phyloP scores from a whole-genome alignment of 92 coral and sea anemone species.

The Phenganax stokvisi region DNA sequence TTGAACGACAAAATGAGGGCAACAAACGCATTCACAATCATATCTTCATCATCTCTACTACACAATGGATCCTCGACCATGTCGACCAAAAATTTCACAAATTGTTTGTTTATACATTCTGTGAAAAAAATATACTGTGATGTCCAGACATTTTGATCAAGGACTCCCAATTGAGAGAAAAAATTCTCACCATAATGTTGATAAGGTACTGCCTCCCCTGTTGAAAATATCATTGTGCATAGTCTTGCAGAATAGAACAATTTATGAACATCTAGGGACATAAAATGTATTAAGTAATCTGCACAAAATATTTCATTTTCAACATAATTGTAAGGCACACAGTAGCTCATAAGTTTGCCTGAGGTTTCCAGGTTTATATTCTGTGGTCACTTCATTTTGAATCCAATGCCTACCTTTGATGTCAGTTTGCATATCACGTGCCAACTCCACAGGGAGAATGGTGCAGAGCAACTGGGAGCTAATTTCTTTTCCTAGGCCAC shows the following conservation, averaged over 20 bases:
- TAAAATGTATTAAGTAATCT: not conserved
- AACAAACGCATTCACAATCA: conserved; percentile 60
- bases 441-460: conserved; percentile 84
- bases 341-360: too few relatives aligned
- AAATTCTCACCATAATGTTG: conserved; percentile 65
- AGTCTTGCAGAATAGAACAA: conserved; percentile 63
- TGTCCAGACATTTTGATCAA: not conserved
- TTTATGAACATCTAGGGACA: conserved; percentile 53
- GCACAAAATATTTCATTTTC: too few relatives aligned
- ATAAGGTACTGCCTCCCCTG: conserved; percentile 81
- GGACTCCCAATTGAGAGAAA: not conserved
- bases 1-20: conserved; percentile 75
- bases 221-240: conserved; percentile 81
- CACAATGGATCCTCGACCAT: conserved; percentile 59
- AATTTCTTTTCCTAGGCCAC: conserved; percentile 74
- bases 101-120: conserved; percentile 71
- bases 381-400: not conserved
- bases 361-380: too few relatives aligned
- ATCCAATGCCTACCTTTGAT: conserved; percentile 46
- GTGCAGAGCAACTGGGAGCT: conserved; percentile 73
- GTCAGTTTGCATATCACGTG: conserved; percentile 68
- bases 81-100: conserved; percentile 59
- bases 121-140: not conserved
- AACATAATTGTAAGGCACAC: too few relatives aligned
- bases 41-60: conserved; percentile 68